Conservation (phyloP, 2,888 invertebrate genomes). For the Megalurothrips usitatus region DNA sequence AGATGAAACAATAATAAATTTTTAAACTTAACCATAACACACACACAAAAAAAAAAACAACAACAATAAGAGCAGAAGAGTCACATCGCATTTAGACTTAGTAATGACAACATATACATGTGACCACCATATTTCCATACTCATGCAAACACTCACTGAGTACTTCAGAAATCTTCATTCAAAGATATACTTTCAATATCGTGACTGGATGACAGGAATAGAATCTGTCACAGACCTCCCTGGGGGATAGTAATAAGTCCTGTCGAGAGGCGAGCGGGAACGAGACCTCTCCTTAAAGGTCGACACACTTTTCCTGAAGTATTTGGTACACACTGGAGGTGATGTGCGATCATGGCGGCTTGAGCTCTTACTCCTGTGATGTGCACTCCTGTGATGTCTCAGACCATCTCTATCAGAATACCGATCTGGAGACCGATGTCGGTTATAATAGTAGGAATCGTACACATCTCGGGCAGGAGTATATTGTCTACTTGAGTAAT, state of each 20-base stretch:
- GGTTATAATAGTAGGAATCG: slow-evolving; percentile 3
- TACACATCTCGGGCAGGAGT: neutral
- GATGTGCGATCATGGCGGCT: neutral
- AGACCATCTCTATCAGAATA: neutral
- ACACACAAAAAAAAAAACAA: neutral
- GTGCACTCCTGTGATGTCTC: neutral
- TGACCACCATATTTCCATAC: neutral
- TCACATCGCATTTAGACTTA: neutral
- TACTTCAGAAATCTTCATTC: neutral
- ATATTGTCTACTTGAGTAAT: slow-evolving; percentile 22
- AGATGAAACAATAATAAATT: too few species aligned
- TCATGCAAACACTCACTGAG: neutral
- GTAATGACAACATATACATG: neutral
- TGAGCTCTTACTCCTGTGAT: slow-evolving; percentile 23
- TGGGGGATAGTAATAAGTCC: neutral
- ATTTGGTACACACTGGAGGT: neutral
- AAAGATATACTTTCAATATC: neutral
- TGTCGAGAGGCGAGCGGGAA: neutral
- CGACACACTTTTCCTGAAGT: slow-evolving; percentile 13
- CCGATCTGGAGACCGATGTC: neutral
- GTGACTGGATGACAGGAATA: slow-evolving; percentile 7
- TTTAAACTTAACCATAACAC: too few species aligned
- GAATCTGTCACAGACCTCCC: slow-evolving; percentile 10
- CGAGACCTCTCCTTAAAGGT: neutral
- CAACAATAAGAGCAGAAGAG: neutral